Evolutionary conservation across 2,113 vertebrate genomes (phyloP).

Genomic region (Rhipidura dahli): DNA sequence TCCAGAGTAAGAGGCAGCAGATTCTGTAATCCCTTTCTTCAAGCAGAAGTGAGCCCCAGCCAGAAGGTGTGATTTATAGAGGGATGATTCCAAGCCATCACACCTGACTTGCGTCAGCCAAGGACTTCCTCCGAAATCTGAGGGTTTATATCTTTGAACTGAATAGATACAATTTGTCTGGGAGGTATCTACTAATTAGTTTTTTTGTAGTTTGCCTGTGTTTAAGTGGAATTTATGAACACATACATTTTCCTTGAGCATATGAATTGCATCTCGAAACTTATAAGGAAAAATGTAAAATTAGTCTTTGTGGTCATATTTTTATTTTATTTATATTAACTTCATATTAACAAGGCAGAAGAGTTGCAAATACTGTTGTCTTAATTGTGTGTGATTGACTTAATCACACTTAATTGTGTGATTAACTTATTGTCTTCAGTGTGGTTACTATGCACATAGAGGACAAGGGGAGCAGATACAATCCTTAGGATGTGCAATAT

Average conservation of each 20-base stretch:
- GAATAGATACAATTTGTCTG: neutral
- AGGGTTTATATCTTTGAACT: constrained; percentile 4
- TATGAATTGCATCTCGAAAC: neutral
- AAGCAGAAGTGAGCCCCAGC: neutral
- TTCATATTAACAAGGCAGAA: neutral
- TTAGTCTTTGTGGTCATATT: neutral
- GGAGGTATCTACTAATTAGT: neutral
- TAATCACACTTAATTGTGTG: no score
- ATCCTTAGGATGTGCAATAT: neutral
- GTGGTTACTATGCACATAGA: neutral
- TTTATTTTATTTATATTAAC: neutral
- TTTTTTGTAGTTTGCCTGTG: neutral
- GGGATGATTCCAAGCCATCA: constrained; percentile 2
- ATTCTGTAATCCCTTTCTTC: neutral
- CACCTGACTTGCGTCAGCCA: constrained; percentile 22
- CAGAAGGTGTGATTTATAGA: constrained; percentile 4
- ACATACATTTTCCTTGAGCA: neutral
- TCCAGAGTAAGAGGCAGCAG: neutral
- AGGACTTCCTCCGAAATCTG: constrained; percentile 1
- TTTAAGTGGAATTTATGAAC: neutral
- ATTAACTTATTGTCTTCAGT: neutral
- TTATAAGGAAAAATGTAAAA: neutral
- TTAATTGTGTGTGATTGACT: neutral
- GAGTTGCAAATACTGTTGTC: neutral
- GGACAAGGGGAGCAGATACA: neutral